phyloP scores from a whole-genome alignment of 1,140 invertebrate genomes.

The Acromyrmex charruanus region DNA sequence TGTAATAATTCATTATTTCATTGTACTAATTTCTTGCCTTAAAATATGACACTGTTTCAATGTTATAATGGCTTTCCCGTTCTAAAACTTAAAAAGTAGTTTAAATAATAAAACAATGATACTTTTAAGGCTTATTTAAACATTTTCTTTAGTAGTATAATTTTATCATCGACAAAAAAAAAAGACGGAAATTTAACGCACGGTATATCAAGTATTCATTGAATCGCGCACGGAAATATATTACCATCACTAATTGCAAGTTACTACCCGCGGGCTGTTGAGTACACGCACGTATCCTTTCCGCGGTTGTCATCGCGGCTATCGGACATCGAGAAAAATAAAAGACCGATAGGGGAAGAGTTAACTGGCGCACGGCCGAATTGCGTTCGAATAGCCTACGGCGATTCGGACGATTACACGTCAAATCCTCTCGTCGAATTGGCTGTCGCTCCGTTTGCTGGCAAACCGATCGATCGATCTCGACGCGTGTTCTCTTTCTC shows the following conservation, averaged over 20 bases:
- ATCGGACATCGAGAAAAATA: conserved; percentile 32
- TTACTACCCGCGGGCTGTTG: conserved; percentile 5
- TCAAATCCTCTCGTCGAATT: conserved; percentile 56
- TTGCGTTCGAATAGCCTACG: conserved; percentile 56
- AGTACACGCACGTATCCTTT: background rate
- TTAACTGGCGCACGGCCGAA: conserved; percentile 39
- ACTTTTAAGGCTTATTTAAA: background rate
- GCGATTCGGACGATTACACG: conserved; percentile 61
- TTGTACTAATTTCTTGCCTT: too few relatives aligned
- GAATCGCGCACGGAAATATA: background rate
- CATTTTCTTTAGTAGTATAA: background rate
- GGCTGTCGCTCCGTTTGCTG: conserved; percentile 42
- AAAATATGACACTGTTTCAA: too few relatives aligned
- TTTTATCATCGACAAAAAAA: background rate
- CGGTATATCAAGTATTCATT: background rate
- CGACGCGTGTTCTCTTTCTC: conserved; percentile 6
- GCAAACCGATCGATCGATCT: conserved; percentile 46
- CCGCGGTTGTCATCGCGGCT: conserved; percentile 41
- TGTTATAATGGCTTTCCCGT: too few relatives aligned
- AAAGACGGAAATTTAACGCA: background rate
- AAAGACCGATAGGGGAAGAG: conserved; percentile 35
- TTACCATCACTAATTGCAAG: background rate
- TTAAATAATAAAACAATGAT: background rate
- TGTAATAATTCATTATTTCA: too few relatives aligned
- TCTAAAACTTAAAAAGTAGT: background rate